Conservation (phyloP, 2,888 invertebrate species). For the Syrphus vitripennis region DNA sequence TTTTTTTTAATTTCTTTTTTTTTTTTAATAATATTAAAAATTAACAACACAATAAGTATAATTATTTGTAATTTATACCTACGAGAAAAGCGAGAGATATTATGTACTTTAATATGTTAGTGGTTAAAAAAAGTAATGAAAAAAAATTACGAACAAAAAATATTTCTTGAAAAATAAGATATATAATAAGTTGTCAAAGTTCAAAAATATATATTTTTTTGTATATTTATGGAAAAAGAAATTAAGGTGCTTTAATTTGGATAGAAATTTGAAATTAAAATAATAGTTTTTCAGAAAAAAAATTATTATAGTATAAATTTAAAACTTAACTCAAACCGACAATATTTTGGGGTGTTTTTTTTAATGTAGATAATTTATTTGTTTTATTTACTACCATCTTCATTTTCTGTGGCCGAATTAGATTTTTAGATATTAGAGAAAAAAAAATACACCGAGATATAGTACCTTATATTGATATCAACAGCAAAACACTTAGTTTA, state of each 20-base stretch:
- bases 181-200: constrained; percentile 21
- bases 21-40: constrained; percentile 32
- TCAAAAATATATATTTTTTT: constrained; percentile 32
- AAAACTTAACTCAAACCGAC: constrained; percentile 6
- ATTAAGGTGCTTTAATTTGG: constrained; percentile 46
- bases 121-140: constrained; percentile 58
- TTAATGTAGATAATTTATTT: neutral
- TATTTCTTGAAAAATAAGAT: constrained; percentile 42
- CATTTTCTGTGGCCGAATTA: neutral
- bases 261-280: constrained; percentile 5
- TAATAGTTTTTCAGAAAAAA: neutral
- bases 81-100: constrained; percentile 67
- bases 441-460: constrained; percentile 40
- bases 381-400: constrained; percentile 2
- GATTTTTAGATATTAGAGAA: neutral
- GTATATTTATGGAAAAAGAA: constrained; percentile 30
- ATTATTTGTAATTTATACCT: constrained; percentile 54
- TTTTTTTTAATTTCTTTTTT: constrained; percentile 15
- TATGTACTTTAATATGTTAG: constrained; percentile 68
- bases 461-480: constrained; percentile 30
- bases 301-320: neutral
- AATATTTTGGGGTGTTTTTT: neutral
- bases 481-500: constrained; percentile 61
- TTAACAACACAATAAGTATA: constrained; percentile 53
- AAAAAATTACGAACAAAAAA: constrained; percentile 59